Base-by-base conservation (phyloP, 1,140 invertebrate species). In the Schlechtendalia chinensis region DNA sequence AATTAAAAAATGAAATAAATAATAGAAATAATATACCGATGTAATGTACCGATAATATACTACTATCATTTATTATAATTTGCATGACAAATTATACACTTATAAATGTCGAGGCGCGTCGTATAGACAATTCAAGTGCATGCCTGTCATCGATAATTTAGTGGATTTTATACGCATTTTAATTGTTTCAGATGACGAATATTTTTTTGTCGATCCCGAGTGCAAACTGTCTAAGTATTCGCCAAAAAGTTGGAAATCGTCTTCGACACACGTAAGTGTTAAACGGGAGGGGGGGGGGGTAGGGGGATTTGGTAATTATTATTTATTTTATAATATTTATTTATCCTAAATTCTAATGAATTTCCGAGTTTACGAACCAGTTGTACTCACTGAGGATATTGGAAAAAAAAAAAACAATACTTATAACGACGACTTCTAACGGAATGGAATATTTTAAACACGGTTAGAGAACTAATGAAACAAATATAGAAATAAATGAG, bases 141-240 rank as follows among this genome's bases (percentile, higher is more conserved):
- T 58, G 16, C n/a, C 10, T 58, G 58, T 10, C 22, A 71, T 29
- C 10, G 47, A 12, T 47, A 14, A 32, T 58, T 24, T 50, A 24
- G 22, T 69, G 5, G 24, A 24, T 14, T 12, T 19, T 84, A 65
- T 83, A 69, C 69, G 81, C 67, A 82, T 50, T 82, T 83, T 54
- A 84, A 84, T 92, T 29, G n/a, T 67, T 93, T 50, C 89, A 97
- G 95, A 96, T 89, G 93, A 93, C 86, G 96, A 97, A 88, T 97
- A 95, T 87, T 90, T 97, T 81, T 98, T 98, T 88, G 91, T 96
- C 85, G 94, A 97, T 86, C 91, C 92, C 84, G 95, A 96, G 85
- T 94, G 92, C 88, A 98, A 97, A 88, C 89, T 98, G 84, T 95
- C 93, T 84, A 98, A 97, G 88, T 96, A 96, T 89, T 94, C 95